Evolutionary conservation across 2,797 vertebrate species (phyloP).

Genomic region (Eulemur mongoz): DNA sequence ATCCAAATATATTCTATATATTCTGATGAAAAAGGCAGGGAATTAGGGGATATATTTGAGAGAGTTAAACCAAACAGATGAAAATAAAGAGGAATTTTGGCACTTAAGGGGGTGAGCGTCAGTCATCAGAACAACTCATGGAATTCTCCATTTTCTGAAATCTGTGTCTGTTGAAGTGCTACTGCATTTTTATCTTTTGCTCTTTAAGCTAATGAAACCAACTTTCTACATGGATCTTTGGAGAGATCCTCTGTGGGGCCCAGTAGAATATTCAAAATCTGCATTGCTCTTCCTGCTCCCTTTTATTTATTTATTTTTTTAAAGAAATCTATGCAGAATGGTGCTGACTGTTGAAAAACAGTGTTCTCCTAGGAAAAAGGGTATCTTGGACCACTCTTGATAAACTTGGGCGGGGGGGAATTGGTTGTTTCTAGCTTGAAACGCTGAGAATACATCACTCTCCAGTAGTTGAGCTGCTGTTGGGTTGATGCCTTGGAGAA

Average conservation of each 20-base stretch:
- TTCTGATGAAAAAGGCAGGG: background rate
- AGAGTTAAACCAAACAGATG: background rate
- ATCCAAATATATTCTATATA: background rate
- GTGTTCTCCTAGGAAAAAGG: slow-evolving; percentile 32
- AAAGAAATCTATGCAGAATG: background rate
- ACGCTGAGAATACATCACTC: background rate
- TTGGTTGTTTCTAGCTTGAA: background rate
- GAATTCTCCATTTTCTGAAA: slow-evolving; percentile 7
- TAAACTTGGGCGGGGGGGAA: background rate
- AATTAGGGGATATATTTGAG: background rate
- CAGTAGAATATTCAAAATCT: slow-evolving; percentile 34
- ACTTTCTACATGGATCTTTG: background rate
- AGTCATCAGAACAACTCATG: background rate
- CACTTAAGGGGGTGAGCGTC: background rate
- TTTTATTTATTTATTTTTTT: background rate
- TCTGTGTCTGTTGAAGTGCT: background rate
- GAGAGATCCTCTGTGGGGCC: background rate
- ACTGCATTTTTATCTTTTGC: background rate
- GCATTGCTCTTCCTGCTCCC: background rate
- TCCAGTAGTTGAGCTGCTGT: background rate
- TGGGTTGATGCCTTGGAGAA: slow-evolving; percentile 10
- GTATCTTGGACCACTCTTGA: background rate
- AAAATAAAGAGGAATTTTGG: background rate
- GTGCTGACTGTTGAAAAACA: slow-evolving; percentile 9
- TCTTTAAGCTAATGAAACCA: background rate